Evolutionary conservation across 2,113 vertebrate genomes (phyloP), one percentile per base, ranked within the genome.

Genomic region (Poeciliopsis retropinna): DNA sequence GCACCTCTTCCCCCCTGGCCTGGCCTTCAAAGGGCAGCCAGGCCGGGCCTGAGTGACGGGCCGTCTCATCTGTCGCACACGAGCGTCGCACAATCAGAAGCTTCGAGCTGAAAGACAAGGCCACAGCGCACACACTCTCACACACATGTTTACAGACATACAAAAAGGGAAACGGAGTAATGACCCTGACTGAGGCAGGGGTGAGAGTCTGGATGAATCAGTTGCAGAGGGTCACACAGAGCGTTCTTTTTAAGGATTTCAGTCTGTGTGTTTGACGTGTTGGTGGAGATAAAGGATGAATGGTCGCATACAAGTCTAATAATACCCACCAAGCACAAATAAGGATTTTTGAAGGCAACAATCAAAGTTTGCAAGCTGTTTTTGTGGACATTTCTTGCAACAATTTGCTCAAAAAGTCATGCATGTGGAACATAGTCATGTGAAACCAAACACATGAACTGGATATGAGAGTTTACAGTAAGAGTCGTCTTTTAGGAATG

Each of bases 21-120:
- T 93, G 95, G 93, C 95, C 95, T 96, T 96, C 96, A 97, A 96
- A 98, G 97, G 96, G 96, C 96, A 96, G 93, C 79, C 90, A 85
- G 95, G 94, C 78, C 87, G 86, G 72, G 90, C 92, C 94, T 97
- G 97, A 98, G 88, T 97, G 97, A 97, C 96, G 95, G 96, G 92
- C 93, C 94, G 95, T 96, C 96, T 97, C 96, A 97, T 97, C 95
- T 90, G 92, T 92, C 93, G 93, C 94, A 92, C 89, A 95, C 94
- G 95, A 93, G 95, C 95, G 96, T 96, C 96, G 95, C 83, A 95
- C 94, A 91, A 78, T 85, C 83, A 88, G 77, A 78, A 73, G 85
- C 87, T 90, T 82, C 88, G 80, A 89, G 83, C 83, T 90, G 87
- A 92, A 87, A 79, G 76, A 82, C 86, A 75, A 68, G 72, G 78